These are phyloP conservation scores for Hippocampus kuda DNA, from an alignment of 2,797 vertebrate genomes.

Conservation along the genomic window DNA sequence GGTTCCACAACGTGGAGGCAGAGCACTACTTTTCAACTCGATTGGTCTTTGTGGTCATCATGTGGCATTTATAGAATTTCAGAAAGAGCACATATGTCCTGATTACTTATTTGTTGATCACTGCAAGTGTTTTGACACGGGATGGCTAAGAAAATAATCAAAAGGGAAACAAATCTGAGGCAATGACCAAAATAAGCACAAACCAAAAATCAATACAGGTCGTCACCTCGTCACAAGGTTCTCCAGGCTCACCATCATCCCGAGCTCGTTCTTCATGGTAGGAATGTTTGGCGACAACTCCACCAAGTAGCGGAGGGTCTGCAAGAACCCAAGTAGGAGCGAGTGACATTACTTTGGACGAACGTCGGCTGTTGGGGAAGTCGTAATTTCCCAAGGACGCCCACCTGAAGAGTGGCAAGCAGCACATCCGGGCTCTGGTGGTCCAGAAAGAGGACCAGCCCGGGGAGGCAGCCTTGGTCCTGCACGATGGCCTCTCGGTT, in stretches of 20 bases:
- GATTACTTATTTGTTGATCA: no score
- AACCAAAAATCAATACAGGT: neutral
- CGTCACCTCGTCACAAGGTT: slow-evolving; percentile 58
- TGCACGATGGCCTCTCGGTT: slow-evolving; percentile 69
- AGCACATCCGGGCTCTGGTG: slow-evolving; percentile 62
- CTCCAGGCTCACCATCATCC: slow-evolving; percentile 73
- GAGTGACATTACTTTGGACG: neutral
- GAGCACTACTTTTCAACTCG: no score
- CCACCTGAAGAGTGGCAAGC: slow-evolving; percentile 64
- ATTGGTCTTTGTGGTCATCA: no score
- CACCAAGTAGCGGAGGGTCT: slow-evolving; percentile 67
- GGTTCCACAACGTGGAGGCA: no score
- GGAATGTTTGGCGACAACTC: slow-evolving; percentile 61
- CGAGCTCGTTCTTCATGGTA: slow-evolving; percentile 69
- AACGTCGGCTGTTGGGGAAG: no score
- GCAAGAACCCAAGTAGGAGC: slow-evolving; percentile 8
- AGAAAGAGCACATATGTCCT: no score
- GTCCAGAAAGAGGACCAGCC: slow-evolving; percentile 70
- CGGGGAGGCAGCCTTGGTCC: slow-evolving; percentile 71
- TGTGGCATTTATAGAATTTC: no score
- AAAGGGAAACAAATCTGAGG: no score
- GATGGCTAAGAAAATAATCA: no score
- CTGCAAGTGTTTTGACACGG: no score
- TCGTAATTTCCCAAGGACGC: neutral
- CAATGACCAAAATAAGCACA: neutral